Conservation (phyloP, 2,113 vertebrate species). For the Uropsilus gracilis region DNA sequence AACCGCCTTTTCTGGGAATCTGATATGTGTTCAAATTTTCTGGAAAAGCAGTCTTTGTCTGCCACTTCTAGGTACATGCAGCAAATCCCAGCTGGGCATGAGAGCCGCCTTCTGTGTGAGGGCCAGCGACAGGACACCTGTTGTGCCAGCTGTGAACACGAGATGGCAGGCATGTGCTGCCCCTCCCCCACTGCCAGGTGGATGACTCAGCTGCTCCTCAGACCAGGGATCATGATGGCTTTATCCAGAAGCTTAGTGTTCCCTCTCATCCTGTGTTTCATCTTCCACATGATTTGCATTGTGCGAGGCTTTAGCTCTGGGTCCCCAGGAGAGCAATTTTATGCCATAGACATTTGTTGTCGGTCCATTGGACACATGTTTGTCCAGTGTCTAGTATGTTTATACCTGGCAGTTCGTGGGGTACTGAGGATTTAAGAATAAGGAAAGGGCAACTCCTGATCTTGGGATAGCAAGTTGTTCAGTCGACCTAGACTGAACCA, state of each 20-base stretch:
- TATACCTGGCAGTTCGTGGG: not conserved
- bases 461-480: not conserved
- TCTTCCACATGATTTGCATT: conserved; percentile 40
- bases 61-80: not conserved
- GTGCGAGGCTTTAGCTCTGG: conserved; percentile 42
- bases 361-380: not conserved
- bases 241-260: conserved; percentile 5
- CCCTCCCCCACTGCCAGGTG: conserved; percentile 20
- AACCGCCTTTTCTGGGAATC: conserved; percentile 63
- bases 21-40: conserved; percentile 57
- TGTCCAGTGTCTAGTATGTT: not conserved
- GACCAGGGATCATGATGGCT: not conserved
- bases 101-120: conserved; percentile 26
- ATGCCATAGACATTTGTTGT: conserved; percentile 31
- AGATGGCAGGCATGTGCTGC: conserved; percentile 47
- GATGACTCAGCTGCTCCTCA: conserved; percentile 60
- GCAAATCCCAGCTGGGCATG: not conserved
- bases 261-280: conserved; percentile 45
- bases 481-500: not conserved
- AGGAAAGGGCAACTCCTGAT: not conserved
- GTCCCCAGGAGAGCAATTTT: not conserved
- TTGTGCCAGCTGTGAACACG: not conserved
- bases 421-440: not conserved
- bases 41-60: conserved; percentile 27
- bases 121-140: conserved; percentile 60